Conservation (phyloP, 2,797 vertebrate genomes). For the Poecilia wingei region DNA sequence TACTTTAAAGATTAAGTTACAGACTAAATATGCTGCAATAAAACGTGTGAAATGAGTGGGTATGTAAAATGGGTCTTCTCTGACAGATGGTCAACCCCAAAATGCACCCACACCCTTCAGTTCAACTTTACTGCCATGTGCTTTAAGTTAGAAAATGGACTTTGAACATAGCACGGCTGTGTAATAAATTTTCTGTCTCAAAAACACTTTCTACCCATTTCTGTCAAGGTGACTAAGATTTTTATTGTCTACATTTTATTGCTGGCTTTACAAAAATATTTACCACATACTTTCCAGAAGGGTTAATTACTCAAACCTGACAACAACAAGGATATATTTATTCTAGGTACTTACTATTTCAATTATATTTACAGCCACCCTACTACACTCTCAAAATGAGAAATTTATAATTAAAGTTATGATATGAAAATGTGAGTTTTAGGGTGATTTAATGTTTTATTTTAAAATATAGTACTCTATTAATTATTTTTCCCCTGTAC, state of each 20-base stretch:
- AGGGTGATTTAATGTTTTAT: not conserved
- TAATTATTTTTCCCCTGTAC: not conserved
- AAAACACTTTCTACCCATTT: not conserved
- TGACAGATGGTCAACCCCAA: slow-evolving; percentile 9
- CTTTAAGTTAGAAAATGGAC: slow-evolving; percentile 55
- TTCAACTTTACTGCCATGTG: slow-evolving; percentile 47
- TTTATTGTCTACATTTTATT: not conserved
- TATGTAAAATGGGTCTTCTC: slow-evolving; percentile 11
- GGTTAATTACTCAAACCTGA: not conserved
- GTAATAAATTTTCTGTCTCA: slow-evolving; percentile 43
- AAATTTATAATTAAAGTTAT: not conserved
- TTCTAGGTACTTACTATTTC: not conserved
- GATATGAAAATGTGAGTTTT: not conserved
- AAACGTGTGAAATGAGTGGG: not conserved
- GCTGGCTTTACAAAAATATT: not conserved
- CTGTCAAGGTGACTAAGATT: not conserved
- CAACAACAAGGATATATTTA: not conserved
- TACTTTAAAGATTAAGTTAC: not conserved
- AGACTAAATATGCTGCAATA: not conserved
- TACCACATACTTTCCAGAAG: not conserved
- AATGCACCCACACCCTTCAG: slow-evolving; percentile 23
- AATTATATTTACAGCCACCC: not conserved
- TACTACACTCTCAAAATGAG: not conserved
- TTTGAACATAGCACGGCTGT: slow-evolving; percentile 40
- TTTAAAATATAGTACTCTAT: not conserved